These are phyloP conservation scores for Galemys pyrenaicus DNA, from an alignment of 2,113 vertebrate genomes.

Conservation along the genomic window DNA sequence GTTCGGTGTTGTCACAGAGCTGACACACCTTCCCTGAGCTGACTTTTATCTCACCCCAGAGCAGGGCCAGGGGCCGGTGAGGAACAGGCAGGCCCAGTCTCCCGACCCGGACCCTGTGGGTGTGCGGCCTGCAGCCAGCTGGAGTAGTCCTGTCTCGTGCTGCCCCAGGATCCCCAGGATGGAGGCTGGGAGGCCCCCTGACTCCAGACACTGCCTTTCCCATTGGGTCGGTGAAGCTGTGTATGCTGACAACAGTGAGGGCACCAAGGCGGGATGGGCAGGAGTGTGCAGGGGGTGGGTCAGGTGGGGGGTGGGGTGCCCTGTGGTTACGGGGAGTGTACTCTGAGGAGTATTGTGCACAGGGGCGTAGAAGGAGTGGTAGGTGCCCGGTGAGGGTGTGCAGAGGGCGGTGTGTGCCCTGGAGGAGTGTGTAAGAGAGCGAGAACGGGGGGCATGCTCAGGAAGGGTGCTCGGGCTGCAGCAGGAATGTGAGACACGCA, in stretches of 20 bases:
- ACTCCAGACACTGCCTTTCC: background rate
- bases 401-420: background rate
- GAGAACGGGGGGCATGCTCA: background rate
- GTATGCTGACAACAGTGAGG: background rate
- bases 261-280: background rate
- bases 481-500: slow-evolving; percentile 66
- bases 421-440: background rate
- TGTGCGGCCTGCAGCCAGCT: background rate
- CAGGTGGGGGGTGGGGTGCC: background rate
- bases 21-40: background rate
- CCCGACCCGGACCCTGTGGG: fast-evolving
- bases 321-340: background rate
- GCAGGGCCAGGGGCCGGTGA: too few species aligned
- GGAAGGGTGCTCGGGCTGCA: background rate
- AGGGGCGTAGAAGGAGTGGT: background rate
- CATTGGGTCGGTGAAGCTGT: background rate
- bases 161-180: background rate
- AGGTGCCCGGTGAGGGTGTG: background rate
- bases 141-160: background rate
- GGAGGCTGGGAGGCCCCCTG: background rate
- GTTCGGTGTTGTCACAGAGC: background rate
- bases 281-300: background rate
- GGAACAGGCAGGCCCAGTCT: background rate
- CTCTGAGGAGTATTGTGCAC: background rate
- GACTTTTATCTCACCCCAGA: background rate